A percentile compares a stretch with the other conserved stretches of the same genome.
phyloP scores from a whole-genome alignment of 2,888 invertebrate genomes.

The Cheilosia variabilis region DNA sequence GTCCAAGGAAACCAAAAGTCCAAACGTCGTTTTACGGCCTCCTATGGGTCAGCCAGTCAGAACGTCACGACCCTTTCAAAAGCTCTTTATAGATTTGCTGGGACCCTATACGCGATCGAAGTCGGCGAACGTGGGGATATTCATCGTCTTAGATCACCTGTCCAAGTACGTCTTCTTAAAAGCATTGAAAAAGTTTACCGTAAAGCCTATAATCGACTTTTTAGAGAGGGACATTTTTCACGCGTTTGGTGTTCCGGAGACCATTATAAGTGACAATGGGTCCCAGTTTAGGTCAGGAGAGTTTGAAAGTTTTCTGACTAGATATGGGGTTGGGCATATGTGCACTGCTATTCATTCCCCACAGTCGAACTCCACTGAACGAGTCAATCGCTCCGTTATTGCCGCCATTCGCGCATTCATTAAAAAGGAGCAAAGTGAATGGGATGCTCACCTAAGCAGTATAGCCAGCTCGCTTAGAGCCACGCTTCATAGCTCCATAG shows the following conservation, averaged over 20 bases:
- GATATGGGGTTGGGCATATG: too few species aligned
- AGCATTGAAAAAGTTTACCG: too few species aligned
- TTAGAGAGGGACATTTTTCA: slow-evolving; percentile 71
- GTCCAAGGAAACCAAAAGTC: too few species aligned
- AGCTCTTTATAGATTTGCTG: not conserved
- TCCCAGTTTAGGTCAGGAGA: too few species aligned
- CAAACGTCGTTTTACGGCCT: not conserved
- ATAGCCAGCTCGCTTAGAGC: too few species aligned
- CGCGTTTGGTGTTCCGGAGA: slow-evolving; percentile 76
- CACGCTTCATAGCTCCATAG: too few species aligned
- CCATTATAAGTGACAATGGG: slow-evolving; percentile 77
- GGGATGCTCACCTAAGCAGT: too few species aligned
- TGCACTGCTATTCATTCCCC: too few species aligned
- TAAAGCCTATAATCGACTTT: slow-evolving; percentile 18
- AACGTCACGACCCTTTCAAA: not conserved
- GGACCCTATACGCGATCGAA: not conserved
- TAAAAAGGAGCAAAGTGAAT: too few species aligned
- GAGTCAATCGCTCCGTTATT: slow-evolving; percentile 57
- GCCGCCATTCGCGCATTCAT: too few species aligned
- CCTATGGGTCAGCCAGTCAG: not conserved
- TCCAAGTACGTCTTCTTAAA: too few species aligned
- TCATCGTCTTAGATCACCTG: not conserved
- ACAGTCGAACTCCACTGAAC: slow-evolving; percentile 47
- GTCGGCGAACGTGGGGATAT: not conserved
- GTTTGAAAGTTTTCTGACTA: too few species aligned